Percentiles rank a stretch among this genome's conserved stretches.
Conservation (phyloP, 2,113 vertebrate species). For the Odontophorus gujanensis region DNA sequence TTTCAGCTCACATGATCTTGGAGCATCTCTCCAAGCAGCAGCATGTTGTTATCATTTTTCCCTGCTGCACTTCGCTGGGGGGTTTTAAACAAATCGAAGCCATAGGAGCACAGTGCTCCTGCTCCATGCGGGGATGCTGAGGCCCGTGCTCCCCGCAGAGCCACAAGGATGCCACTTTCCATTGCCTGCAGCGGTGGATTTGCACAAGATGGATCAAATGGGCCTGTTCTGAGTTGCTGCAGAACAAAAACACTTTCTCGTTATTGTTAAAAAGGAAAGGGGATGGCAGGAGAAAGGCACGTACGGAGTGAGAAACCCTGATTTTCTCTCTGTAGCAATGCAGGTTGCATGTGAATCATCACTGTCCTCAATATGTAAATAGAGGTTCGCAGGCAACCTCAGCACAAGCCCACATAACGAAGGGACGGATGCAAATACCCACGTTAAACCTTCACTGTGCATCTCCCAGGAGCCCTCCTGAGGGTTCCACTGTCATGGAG, state of each 20-base stretch:
- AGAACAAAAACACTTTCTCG: not conserved
- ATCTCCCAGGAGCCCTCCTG: not conserved
- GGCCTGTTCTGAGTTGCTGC: not conserved
- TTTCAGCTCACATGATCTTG: slow-evolving; percentile 38
- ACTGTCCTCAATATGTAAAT: slow-evolving; percentile 51
- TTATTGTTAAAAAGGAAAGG: not conserved
- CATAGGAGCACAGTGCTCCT: not conserved
- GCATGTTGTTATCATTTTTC: not conserved
- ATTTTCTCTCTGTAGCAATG: slow-evolving; percentile 69
- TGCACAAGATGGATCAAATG: slow-evolving; percentile 24
- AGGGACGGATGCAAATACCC: not conserved
- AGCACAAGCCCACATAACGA: not conserved
- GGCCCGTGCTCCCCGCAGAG: not conserved
- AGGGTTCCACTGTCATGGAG: not conserved
- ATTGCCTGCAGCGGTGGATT: slow-evolving; percentile 11
- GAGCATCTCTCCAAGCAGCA: not conserved
- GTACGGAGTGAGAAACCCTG: slow-evolving; percentile 34
- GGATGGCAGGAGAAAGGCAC: not conserved
- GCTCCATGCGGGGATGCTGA: not conserved
- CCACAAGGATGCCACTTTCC: slow-evolving; percentile 14
- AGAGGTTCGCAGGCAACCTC: slow-evolving; percentile 48
- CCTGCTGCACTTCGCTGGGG: not conserved
- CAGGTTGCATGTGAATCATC: slow-evolving; percentile 66
- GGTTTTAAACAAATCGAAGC: slow-evolving; percentile 11
- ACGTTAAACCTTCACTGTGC: not conserved